Evolutionary conservation across 2,113 vertebrate genomes (phyloP).

Genomic region (Megaceryle maxima): DNA sequence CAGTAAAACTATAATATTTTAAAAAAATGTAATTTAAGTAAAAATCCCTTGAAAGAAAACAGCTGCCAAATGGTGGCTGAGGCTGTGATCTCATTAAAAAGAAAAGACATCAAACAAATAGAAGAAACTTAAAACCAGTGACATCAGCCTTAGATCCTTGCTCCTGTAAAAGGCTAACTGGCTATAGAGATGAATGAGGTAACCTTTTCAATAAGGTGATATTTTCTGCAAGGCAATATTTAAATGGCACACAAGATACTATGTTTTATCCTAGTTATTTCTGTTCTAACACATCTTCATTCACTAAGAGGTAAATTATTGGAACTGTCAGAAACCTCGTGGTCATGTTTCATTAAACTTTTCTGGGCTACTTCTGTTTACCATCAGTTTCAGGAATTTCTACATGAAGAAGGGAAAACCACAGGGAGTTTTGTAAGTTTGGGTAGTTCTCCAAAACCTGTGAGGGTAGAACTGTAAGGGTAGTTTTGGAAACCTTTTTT

Average conservation of each 20-base stretch:
- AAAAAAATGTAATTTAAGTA: conserved; percentile 58
- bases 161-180: neutral
- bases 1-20: conserved; percentile 81
- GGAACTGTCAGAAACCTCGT: conserved; percentile 28
- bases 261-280: conserved; percentile 44
- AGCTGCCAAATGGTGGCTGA: conserved; percentile 55
- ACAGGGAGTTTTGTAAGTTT: neutral
- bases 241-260: neutral
- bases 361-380: conserved; percentile 12
- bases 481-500: neutral
- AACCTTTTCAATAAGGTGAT: conserved; percentile 8
- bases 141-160: neutral
- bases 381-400: neutral
- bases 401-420: neutral
- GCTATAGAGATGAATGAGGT: neutral
- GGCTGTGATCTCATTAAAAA: conserved; percentile 37
- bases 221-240: conserved; percentile 30
- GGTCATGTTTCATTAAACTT: conserved; percentile 13
- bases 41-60: conserved; percentile 59
- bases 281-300: neutral
- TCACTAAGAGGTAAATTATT: conserved; percentile 28
- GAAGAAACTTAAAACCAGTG: neutral
- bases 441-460: neutral
- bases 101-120: neutral
- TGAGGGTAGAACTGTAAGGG: neutral